phyloP scores from a whole-genome alignment of 2,888 invertebrate genomes.

The Eupeodes latifasciatus region DNA sequence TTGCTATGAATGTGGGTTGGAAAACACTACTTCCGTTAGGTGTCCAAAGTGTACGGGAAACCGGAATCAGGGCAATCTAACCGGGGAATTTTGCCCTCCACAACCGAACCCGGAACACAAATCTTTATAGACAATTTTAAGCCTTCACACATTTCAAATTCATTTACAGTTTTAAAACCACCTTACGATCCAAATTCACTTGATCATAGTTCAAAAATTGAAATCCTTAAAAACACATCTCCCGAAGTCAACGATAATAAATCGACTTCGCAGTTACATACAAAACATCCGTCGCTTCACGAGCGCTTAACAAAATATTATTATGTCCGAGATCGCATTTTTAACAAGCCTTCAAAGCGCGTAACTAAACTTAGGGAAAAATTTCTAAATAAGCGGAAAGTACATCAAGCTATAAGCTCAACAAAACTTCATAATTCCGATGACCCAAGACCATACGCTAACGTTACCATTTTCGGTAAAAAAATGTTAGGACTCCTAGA shows the following conservation, averaged over 20 bases:
- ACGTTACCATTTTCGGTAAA: slow-evolving; percentile 9
- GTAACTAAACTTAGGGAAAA: neutral
- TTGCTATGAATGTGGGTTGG: neutral
- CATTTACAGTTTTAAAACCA: neutral
- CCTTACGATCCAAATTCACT: neutral
- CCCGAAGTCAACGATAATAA: neutral
- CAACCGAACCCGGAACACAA: slow-evolving; percentile 14
- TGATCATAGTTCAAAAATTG: neutral
- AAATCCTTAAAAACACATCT: neutral
- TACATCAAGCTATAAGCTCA: slow-evolving; percentile 7
- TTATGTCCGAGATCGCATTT: slow-evolving; percentile 7
- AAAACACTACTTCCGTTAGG: slow-evolving; percentile 15
- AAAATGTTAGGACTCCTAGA: slow-evolving; percentile 23
- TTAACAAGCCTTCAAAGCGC: neutral
- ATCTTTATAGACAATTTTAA: neutral
- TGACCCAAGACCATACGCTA: slow-evolving; percentile 7
- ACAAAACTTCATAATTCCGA: neutral
- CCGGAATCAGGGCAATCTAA: slow-evolving; percentile 15
- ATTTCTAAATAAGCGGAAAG: neutral
- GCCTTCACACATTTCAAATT: neutral
- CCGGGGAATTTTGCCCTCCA: slow-evolving; percentile 31
- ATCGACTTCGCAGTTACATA: neutral
- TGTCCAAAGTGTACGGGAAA: slow-evolving; percentile 20
- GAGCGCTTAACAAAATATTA: slow-evolving; percentile 9
- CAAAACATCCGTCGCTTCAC: neutral